Conservation (phyloP, 2,888 invertebrate species). For the Apamea anceps region DNA sequence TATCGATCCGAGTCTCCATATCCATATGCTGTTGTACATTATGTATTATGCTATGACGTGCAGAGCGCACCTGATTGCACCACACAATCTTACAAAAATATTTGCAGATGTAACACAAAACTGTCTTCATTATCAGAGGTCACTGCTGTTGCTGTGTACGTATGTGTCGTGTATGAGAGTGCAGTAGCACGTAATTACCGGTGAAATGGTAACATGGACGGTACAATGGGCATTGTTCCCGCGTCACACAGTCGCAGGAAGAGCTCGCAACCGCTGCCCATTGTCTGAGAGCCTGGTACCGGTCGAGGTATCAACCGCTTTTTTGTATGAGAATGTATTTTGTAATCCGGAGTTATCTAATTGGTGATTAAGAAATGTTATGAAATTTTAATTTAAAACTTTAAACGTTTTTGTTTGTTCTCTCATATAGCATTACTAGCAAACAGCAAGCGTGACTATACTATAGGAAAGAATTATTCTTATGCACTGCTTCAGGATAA, state of each 20-base stretch:
- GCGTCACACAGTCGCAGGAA: constrained; percentile 72
- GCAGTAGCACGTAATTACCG: constrained; percentile 75
- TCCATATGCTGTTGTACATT: neutral
- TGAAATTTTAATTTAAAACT: constrained; percentile 20
- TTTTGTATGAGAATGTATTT: constrained; percentile 56
- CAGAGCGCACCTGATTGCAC: neutral
- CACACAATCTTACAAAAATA: constrained; percentile 20
- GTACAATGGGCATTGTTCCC: constrained; percentile 85
- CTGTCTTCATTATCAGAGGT: constrained; percentile 49
- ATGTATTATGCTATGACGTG: neutral
- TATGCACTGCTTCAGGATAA: neutral
- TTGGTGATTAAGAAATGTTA: constrained; percentile 35
- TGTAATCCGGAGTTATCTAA: constrained; percentile 56
- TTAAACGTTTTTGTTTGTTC: neutral
- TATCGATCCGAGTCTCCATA: neutral
- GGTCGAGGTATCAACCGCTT: constrained; percentile 43
- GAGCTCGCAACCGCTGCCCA: constrained; percentile 72
- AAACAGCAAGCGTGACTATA: neutral
- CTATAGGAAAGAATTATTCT: no score
- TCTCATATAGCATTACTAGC: neutral
- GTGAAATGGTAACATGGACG: constrained; percentile 83
- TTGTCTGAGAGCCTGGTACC: constrained; percentile 80
- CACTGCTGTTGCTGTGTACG: constrained; percentile 43
- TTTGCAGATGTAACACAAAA: constrained; percentile 31
- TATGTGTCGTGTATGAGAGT: constrained; percentile 58